Percentiles rank a stretch among this genome's conserved stretches.
Evolutionary conservation across 2,113 vertebrate species (phyloP).

Genomic region (Cebidichthys violaceus): DNA sequence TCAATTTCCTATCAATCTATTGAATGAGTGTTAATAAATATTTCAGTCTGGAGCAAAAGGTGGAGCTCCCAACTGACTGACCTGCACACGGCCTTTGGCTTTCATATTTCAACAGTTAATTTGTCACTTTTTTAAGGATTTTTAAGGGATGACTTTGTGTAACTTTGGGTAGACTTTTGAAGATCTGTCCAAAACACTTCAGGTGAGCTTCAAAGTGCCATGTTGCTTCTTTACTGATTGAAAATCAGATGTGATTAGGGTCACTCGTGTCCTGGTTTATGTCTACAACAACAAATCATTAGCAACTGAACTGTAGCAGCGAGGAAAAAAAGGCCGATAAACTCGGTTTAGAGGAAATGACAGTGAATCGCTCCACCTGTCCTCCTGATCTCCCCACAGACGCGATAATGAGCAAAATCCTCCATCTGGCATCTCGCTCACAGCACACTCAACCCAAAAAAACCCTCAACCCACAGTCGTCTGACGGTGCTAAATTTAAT

Average conservation of each 20-base stretch:
- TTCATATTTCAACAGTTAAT: not conserved
- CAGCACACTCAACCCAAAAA: constrained; percentile 45
- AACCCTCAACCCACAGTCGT: constrained; percentile 46
- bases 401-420: constrained; percentile 61
- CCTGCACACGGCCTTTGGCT: not conserved
- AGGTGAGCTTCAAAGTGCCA: not conserved
- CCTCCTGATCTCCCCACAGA: constrained; percentile 59
- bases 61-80: no score
- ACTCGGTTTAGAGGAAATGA: constrained; percentile 47
- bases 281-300: not conserved
- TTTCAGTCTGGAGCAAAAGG: not conserved
- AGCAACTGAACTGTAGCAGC: constrained; percentile 35
- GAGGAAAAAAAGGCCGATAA: constrained; percentile 16
- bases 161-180: not conserved
- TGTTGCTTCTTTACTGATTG: not conserved
- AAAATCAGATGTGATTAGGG: not conserved
- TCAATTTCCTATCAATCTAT: not conserved
- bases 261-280: not conserved
- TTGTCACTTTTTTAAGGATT: no score
- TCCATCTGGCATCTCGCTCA: constrained; percentile 62
- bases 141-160: not conserved
- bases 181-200: not conserved
- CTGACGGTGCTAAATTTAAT: constrained; percentile 56
- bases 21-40: not conserved
- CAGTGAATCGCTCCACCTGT: constrained; percentile 66